Percentiles rank a stretch among this genome's conserved stretches.
Conservation (phyloP, 2,888 invertebrate species). For the Automeris io region DNA sequence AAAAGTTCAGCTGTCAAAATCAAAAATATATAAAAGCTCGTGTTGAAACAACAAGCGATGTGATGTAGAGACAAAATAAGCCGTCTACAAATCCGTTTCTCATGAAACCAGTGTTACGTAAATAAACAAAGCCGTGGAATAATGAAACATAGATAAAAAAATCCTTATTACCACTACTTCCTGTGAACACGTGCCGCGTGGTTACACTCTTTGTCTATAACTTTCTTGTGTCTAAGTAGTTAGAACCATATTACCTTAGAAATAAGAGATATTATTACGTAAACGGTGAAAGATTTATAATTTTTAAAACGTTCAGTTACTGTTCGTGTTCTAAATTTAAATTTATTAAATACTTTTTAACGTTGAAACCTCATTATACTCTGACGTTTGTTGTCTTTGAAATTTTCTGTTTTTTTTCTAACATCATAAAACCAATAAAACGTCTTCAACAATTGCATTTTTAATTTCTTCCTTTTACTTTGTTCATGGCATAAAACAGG, state of each 20-base stretch:
- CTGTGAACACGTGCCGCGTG: constrained; percentile 38
- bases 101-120: constrained; percentile 35
- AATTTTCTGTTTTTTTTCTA: constrained; percentile 10
- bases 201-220: constrained; percentile 26
- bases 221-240: not conserved
- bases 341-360: constrained; percentile 9
- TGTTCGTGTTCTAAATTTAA: constrained; percentile 9
- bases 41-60: constrained; percentile 3
- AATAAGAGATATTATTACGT: not conserved
- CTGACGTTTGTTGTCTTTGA: constrained; percentile 16
- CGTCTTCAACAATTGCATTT: too few relatives aligned
- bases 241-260: constrained; percentile 2
- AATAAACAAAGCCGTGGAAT: constrained; percentile 54
- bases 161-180: constrained; percentile 58
- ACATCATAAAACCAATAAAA: not conserved
- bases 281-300: not conserved
- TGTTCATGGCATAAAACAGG: too few relatives aligned
- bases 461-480: too few relatives aligned
- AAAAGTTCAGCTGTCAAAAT: not conserved
- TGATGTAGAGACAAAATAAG: constrained; percentile 10
- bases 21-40: constrained; percentile 2
- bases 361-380: constrained; percentile 18
- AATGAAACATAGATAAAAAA: constrained; percentile 65
- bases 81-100: constrained; percentile 26
- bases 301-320: constrained; percentile 5